Conservation (phyloP, 2,797 vertebrate species). For the Emys orbicularis region DNA sequence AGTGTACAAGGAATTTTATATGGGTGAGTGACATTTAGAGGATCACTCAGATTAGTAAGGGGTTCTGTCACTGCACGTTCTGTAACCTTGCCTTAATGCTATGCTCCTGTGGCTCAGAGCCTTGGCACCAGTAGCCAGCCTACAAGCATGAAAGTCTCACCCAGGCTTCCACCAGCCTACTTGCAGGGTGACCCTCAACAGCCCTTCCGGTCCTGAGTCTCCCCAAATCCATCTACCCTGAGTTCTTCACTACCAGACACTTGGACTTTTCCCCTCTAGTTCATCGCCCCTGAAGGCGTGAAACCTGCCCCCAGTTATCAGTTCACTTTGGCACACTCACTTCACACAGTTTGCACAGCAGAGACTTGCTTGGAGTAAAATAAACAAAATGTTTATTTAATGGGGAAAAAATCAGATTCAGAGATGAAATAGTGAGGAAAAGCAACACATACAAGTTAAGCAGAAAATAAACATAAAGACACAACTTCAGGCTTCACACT, state of each 20-base stretch:
- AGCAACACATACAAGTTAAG: not conserved
- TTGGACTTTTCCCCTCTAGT: not conserved
- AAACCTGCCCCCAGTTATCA: not conserved
- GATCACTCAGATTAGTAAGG: not conserved
- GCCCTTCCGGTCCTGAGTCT: not conserved
- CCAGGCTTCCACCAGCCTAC: not conserved
- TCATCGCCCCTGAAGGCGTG: not conserved
- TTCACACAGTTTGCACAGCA: not conserved
- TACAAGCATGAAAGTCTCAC: not conserved
- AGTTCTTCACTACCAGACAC: not conserved
- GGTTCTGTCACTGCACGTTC: not conserved
- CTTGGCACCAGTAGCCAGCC: not conserved
- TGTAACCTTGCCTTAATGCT: not conserved
- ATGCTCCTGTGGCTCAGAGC: not conserved
- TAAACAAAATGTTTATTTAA: not conserved
- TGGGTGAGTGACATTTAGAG: not conserved
- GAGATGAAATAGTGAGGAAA: not conserved
- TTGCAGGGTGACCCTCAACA: not conserved
- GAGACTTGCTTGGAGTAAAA: not conserved
- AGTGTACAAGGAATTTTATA: not conserved
- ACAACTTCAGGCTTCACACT: not conserved
- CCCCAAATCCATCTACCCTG: not conserved
- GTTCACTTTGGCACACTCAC: not conserved
- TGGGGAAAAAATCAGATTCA: not conserved
- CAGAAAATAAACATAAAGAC: not conserved